Base-by-base conservation (phyloP, 2,113 vertebrate genomes). In the Oncorhynchus masou region DNA sequence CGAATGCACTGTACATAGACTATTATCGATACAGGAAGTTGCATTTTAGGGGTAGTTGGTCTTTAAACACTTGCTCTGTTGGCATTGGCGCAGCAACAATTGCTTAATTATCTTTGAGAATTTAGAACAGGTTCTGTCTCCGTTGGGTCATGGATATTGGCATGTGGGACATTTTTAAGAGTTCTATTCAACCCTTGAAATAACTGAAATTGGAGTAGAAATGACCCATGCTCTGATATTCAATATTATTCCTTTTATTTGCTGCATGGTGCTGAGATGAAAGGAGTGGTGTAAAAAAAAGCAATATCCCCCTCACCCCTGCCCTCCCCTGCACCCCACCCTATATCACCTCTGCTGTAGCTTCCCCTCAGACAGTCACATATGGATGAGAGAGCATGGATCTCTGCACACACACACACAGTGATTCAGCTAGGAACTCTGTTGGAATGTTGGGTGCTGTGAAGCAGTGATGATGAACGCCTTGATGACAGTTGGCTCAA, bases 191-290 rank as follows among this genome's bases (percentile, higher is more conserved):
- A 73, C 76, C 78, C 67, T 74, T 79, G 82, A 20, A 57, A 57
- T 57, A 1, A 57, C 54, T 57, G 54, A 45, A 45, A 12, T 45
- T 45, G 39, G 39, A 11, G 39, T 45, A 11, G 9, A 45, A 45
- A 45, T 45, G 39, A 45, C 39, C 39, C 39, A 45, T 45, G 39
- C 39, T 82, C 83, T 73, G 74, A 78, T 67, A 83, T 81, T 84
- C 57, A 20, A 70, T 60, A 78, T 84, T 89, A 80, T 89, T 83
- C 69, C 64, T 59, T 85, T 88, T 90, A 15, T 57, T 85, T 82
- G 86, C 86, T 90, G 88, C 87, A 86, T 83, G 5, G 20, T 51
- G 79, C 85, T 89, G 84, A 88, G 83, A 89, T 88, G 88, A 87
- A 89, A 88, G 85, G 75, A 62, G 72, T 80, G 70, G 86, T 88